Evolutionary conservation across 2,888 invertebrate genomes (phyloP).

Genomic region (Ametastegia equiseti): DNA sequence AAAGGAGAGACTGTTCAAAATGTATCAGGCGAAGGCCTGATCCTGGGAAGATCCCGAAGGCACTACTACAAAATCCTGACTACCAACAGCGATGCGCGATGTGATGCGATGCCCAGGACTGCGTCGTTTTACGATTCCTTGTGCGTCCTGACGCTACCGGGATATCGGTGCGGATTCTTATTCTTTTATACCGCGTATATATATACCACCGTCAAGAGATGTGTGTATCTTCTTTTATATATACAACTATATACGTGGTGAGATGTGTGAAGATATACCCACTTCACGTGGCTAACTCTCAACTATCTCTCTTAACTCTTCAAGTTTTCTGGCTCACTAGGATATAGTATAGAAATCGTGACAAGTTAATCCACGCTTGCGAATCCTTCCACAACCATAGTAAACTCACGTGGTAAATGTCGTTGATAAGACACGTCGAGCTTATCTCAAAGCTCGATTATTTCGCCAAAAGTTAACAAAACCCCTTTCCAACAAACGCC

Average conservation of each 20-base stretch:
- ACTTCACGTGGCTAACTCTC: not conserved
- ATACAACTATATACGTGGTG: not conserved
- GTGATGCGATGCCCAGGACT: too few species aligned
- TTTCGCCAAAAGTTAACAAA: slow-evolving; percentile 22
- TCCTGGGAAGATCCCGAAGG: slow-evolving; percentile 43
- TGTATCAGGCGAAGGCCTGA: slow-evolving; percentile 45
- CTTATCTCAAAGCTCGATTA: slow-evolving; percentile 42
- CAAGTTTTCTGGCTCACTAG: not conserved
- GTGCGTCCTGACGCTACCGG: slow-evolving; percentile 19
- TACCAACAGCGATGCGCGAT: too few species aligned
- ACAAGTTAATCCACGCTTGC: slow-evolving; percentile 41
- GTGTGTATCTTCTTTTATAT: not conserved
- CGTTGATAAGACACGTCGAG: slow-evolving; percentile 39
- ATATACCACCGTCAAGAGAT: too few species aligned
- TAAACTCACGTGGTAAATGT: slow-evolving; percentile 14
- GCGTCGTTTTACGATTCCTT: slow-evolving; percentile 42
- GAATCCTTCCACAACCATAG: too few species aligned
- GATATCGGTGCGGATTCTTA: slow-evolving; percentile 35
- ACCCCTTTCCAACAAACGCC: not conserved
- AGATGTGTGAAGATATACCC: not conserved
- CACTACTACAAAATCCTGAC: slow-evolving; percentile 28
- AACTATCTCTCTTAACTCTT: slow-evolving; percentile 28
- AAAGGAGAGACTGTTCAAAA: slow-evolving; percentile 43
- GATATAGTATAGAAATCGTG: slow-evolving; percentile 31
- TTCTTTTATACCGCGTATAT: too few species aligned